Evolutionary conservation across 2,113 vertebrate species (phyloP).

Genomic region (Sinocyclocheilus maitianheensis): DNA sequence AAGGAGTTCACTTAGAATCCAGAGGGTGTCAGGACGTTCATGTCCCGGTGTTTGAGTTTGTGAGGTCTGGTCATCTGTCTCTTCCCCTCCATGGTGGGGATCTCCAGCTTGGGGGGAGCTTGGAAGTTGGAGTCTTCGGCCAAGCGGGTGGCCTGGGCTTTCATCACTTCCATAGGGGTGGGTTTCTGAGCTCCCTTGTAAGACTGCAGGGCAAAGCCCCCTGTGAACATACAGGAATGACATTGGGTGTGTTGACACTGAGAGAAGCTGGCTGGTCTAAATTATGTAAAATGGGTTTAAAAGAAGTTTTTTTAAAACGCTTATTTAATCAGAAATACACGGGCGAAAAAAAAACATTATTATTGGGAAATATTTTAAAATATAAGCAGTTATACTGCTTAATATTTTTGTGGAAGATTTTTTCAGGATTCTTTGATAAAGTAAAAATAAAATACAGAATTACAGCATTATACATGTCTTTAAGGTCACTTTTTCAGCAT

Average conservation of each 20-base stretch:
- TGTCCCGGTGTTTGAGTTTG: conserved; percentile 80
- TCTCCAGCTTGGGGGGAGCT: conserved; percentile 89
- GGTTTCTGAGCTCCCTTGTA: conserved; percentile 89
- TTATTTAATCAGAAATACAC: too few species aligned
- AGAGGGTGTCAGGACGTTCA: conserved; percentile 79
- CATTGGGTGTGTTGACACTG: not conserved
- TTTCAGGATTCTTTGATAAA: too few species aligned
- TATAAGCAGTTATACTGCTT: too few species aligned
- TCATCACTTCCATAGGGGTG: conserved; percentile 91
- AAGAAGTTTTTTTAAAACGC: too few species aligned
- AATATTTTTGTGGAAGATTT: too few species aligned
- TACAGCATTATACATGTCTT: too few species aligned
- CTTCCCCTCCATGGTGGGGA: conserved; percentile 78
- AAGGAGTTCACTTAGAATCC: conserved; percentile 71
- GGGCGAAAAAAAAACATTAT: too few species aligned
- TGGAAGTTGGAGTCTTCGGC: conserved; percentile 77
- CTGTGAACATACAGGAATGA: conserved; percentile 62
- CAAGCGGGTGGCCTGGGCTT: conserved; percentile 80
- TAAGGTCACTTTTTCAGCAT: too few species aligned
- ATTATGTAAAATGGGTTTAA: not conserved
- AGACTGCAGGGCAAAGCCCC: conserved; percentile 85
- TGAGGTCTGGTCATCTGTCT: conserved; percentile 78
- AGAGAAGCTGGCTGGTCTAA: not conserved
- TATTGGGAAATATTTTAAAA: too few species aligned
- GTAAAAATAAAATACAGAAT: too few species aligned